Evolutionary conservation across 2,113 vertebrate genomes (phyloP).

Genomic region (Sinocyclocheilus maitianheensis): DNA sequence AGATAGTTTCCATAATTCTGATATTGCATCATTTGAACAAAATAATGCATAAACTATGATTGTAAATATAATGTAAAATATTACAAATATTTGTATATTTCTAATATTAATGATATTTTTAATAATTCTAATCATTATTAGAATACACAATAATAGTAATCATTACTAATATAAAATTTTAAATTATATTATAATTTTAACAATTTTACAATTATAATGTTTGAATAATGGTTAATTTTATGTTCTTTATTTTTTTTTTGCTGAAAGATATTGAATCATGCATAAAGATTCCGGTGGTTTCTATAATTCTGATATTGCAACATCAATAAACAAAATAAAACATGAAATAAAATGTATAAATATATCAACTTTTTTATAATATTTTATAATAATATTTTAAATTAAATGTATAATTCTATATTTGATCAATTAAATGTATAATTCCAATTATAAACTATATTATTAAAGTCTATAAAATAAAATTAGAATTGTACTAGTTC

Average conservation of each 20-base stretch:
- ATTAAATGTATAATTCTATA: too few relatives aligned
- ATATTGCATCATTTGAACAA: neutral
- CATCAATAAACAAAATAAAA: neutral
- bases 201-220: neutral
- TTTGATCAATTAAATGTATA: too few relatives aligned
- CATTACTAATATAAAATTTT: too few relatives aligned
- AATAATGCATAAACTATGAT: neutral
- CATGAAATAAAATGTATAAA: neutral
- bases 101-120: too few relatives aligned
- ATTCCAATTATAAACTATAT: neutral
- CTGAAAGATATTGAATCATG: neutral
- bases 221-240: neutral
- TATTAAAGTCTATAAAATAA: neutral
- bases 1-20: neutral
- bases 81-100: too few relatives aligned
- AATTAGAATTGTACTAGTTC: neutral
- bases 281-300: neutral
- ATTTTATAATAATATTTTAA: too few relatives aligned
- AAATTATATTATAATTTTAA: neutral
- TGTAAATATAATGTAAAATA: neutral
- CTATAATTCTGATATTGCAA: neutral
- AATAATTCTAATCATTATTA: too few relatives aligned
- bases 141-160: neutral
- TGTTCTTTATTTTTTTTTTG: neutral
- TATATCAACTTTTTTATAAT: too few relatives aligned